A percentile compares a stretch with the other conserved stretches of the same genome.
phyloP scores from a whole-genome alignment of 2,113 vertebrate species.

The Cyprichromis sp. region DNA sequence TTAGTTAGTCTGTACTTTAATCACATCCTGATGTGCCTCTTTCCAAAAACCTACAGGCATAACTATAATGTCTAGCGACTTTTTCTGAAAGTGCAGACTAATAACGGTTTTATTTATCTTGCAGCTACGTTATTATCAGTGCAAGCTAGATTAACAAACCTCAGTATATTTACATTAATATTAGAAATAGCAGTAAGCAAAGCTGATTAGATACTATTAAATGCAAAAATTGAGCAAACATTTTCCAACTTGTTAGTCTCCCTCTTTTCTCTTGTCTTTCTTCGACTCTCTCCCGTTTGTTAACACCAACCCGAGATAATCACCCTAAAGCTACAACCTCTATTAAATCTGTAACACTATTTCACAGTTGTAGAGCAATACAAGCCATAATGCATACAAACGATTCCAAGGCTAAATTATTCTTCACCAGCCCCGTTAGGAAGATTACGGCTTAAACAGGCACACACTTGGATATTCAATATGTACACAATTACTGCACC shows the following conservation, averaged over 20 bases:
- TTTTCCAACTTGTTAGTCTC: not conserved
- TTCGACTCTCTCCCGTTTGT: not conserved
- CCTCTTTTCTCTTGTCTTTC: not conserved
- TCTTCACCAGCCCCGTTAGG: not conserved
- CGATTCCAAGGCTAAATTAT: not conserved
- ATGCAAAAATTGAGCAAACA: not conserved
- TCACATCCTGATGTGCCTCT: not conserved
- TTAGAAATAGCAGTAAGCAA: not conserved
- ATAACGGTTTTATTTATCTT: not conserved
- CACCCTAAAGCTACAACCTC: slow-evolving; percentile 23
- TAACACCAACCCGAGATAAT: slow-evolving; percentile 15
- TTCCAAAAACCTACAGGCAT: not conserved
- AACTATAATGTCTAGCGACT: not conserved
- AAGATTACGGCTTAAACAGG: not conserved
- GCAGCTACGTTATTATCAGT: not conserved
- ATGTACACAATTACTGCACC: not conserved
- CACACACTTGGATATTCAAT: not conserved
- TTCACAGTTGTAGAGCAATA: slow-evolving; percentile 5
- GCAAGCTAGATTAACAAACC: not conserved
- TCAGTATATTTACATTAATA: not conserved
- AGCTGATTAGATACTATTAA: not conserved
- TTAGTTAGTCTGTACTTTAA: not conserved
- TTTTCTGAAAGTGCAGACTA: not conserved
- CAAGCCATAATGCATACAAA: slow-evolving; percentile 5
- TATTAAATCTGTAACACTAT: slow-evolving; percentile 23